Conservation (phyloP, 2,888 invertebrate species). For the Baccha elongata region DNA sequence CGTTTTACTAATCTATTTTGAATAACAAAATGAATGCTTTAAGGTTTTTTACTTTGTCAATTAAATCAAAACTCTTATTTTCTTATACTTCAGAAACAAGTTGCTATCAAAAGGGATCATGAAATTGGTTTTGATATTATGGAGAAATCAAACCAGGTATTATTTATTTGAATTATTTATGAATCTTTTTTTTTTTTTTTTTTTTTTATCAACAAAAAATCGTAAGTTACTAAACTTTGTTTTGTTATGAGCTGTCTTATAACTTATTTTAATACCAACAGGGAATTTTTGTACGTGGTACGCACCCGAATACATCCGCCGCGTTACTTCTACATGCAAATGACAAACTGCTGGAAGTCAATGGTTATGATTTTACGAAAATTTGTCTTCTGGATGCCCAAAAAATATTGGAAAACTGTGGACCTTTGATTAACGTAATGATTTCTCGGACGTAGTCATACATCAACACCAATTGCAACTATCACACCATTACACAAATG, state of each 20-base stretch:
- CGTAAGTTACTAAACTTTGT: neutral
- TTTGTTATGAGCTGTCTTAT: too few species aligned
- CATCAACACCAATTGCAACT: too few species aligned
- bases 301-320: conserved; percentile 78
- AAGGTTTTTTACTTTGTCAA: too few species aligned
- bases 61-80: too few species aligned
- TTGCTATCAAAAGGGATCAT: conserved; percentile 79
- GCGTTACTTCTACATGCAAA: conserved; percentile 77
- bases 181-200: neutral
- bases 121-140: conserved; percentile 79
- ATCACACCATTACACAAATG: too few species aligned
- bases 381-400: conserved; percentile 79
- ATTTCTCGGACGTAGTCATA: conserved; percentile 79
- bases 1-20: too few species aligned
- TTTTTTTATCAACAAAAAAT: too few species aligned
- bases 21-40: too few species aligned
- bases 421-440: conserved; percentile 80
- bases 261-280: conserved; percentile 42
- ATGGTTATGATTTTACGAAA: conserved; percentile 81
- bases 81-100: conserved; percentile 77
- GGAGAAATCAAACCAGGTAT: conserved; percentile 78
- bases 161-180: neutral
- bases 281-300: conserved; percentile 80
- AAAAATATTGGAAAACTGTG: conserved; percentile 78
- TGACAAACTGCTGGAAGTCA: conserved; percentile 81